Evolutionary conservation across 1,140 invertebrate species (phyloP), one percentile per base, ranked within the genome.

Genomic region (Drosophila parabipectinata): DNA sequence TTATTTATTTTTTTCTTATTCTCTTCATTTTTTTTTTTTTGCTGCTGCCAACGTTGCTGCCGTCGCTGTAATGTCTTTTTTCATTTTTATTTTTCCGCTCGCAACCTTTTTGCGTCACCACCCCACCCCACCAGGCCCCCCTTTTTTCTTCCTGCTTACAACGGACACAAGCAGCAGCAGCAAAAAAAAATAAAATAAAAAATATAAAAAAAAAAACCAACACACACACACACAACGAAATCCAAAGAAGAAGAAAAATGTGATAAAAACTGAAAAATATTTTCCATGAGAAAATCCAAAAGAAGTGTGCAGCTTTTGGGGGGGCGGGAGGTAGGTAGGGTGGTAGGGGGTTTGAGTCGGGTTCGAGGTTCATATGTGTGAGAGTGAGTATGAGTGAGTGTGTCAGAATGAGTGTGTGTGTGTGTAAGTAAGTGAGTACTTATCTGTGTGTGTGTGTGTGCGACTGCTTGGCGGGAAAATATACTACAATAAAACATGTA

Each of bases 401-500:
- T 1, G 5, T 6, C 21, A 21, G 21, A 21, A 51, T 60, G 45
- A 18, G 41, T 26, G 32, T 30, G 39, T 41, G 56, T 61, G 59
- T 55, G 44, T 56, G 55, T 3, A 21, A 21, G 21, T 21, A 21
- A 54, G 32, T 60, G 26, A 28, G 26, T 28, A 28, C 26, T 28
- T 28, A 55, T 15, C 15, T 60, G 45, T 26, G 41, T 26, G 41
- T 30, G 39, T 41, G 56, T 61, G 59, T 55, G 44, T 60, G 55
- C 55, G 37, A 55, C 53, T 62, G 61, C 50, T 59, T 88, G 82
- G 82, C 83, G 83, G 82, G 72, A 87, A 88, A 85, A 85, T 85
- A 85, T 85, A 85, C 82, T 87, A 88, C 82, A 87, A 87, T 88
- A 88, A 87, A 87, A 83, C 83, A 88, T 87, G 83, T 88, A 88